Base-by-base conservation (phyloP, 2,888 invertebrate genomes). In the Phortica okadai region DNA sequence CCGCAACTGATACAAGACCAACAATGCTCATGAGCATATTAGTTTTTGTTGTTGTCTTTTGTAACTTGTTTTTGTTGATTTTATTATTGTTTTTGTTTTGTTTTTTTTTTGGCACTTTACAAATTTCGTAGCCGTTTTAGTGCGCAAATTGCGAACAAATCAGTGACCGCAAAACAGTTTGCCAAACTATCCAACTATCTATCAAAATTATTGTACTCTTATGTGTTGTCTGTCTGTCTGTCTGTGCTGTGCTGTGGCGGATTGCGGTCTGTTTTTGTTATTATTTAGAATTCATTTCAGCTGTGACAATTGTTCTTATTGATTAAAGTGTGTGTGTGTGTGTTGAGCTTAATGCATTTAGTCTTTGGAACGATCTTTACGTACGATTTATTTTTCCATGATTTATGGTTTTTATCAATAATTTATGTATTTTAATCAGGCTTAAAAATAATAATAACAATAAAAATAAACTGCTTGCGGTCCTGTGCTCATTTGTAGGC, bases 111-210 rank as follows among this genome's bases (percentile, higher is more conserved):
- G 33, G 25, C 16, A 56, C 16, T 56, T 62, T 8, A 21, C 10
- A 62, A 62, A 25, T 56, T 11, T 6, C 33, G 50, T 5, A 8
- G 50, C 50, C 8, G 10, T 11, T 11, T 50, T 50, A 8, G 2
- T 50, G 50, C 50, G 14, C 50, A 50, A 50, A 50, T 50, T 59
- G 64, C 14, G 16, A 42, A 67, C 67, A 67, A 67, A 44, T 67
- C n/a, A 67, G n/a, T 67, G 67, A 67, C 67, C 67, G 14, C 67
- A 67, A 67, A 50, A 67, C 44, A 67, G 67, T 67, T 67, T 67
- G 67, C 44, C 44, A 67, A 67, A 7, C 67, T 67, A 67, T n/a
- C n/a, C 59, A 59, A 16, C 7, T 21, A 59, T 67, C 67, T 42
- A 67, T 67, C 67, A 67, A 67, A 67, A 67, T 67, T 42, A n/a